Evolutionary conservation across 2,888 invertebrate species (phyloP), one percentile per base, ranked within the genome.

Genomic region (Nomada ferruginata): DNA sequence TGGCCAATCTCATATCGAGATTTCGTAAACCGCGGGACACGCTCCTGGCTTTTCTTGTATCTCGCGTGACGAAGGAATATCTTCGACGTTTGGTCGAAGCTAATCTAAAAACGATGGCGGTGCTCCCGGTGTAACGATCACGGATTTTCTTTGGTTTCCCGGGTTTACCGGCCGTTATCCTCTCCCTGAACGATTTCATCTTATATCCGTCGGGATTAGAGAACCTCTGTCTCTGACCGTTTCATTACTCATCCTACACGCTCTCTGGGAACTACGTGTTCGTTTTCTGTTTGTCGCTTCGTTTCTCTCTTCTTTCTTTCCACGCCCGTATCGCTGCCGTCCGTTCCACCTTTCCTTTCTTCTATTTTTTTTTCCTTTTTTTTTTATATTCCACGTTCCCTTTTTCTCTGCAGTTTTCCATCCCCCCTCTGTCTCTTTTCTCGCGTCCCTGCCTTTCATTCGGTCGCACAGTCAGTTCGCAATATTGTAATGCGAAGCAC

Each of bases 211-310:
- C 71, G 85, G 82, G 87, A 89, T 89, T 89, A 88, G 85, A 90
- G 85, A 88, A 86, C 85, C 84, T 87, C 87, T 88, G 87, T 84
- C 82, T 81, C 82, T 88, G 87, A 88, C 89, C 87, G 87, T 91
- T 91, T 91, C 89, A 90, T 91, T 91, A 89, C 90, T 91, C 89
- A 90, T 89, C 88, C 86, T 75, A 85, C 81, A 81, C 87, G 81
- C 77, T 83, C 81, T 74, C 69, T 74, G 84, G 86, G 29, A 74
- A 82, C 79, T 83, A 77, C 75, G 79, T 77, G 76, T 76, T 73
- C 78, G 70, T 80, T 11, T 47, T 86, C 87, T 80, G 83, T 86
- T 79, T 84, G 72, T 81, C 83, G 79, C 64, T 79, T 47, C 64
- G 50, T 63, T 53, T 20, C 44, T 52, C 66, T 29, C 26, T 68